These are phyloP conservation scores for Desmodus rotundus DNA, from an alignment of 2,113 vertebrate species.

Conservation along the genomic window DNA sequence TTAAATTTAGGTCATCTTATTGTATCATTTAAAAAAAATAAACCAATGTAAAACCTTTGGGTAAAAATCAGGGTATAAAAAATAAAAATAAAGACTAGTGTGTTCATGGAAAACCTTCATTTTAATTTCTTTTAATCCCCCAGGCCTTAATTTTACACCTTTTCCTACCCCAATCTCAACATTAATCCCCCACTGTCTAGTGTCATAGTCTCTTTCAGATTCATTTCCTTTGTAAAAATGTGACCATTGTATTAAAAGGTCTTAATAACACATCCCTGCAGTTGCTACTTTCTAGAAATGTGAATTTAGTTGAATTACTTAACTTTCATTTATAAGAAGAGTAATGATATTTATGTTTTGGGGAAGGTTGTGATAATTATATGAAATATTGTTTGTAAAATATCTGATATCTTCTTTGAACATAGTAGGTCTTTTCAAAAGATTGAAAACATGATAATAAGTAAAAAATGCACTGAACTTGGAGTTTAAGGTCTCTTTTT, in stretches of 20 bases:
- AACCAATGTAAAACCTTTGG: not conserved
- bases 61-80: not conserved
- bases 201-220: not conserved
- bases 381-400: not conserved
- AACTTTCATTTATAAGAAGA: not conserved
- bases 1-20: not conserved
- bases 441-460: not conserved
- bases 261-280: not conserved
- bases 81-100: not conserved
- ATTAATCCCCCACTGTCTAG: not conserved
- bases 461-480: not conserved
- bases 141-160: not conserved
- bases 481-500: not conserved
- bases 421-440: not conserved
- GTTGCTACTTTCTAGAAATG: not conserved
- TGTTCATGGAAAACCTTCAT: not conserved
- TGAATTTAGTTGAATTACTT: slow-evolving; percentile 28
- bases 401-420: not conserved
- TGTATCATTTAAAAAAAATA: not conserved
- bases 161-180: not conserved
- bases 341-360: not conserved
- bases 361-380: not conserved
- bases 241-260: not conserved
- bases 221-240: not conserved
- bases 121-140: not conserved